phyloP scores from a whole-genome alignment of 1,140 invertebrate genomes.

The Cephus cinctus region DNA sequence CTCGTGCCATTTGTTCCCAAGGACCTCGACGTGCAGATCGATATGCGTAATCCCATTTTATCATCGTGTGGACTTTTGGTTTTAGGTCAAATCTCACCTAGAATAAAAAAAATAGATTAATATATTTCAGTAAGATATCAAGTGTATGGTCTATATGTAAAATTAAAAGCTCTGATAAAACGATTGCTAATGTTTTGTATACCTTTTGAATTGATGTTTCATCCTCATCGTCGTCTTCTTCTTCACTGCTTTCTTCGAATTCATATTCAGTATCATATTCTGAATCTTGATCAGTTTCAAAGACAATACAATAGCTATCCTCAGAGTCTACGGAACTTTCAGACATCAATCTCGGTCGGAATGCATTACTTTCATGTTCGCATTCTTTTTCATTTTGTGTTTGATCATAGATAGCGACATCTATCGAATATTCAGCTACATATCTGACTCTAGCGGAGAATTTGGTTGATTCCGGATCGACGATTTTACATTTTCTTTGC shows the following conservation, averaged over 20 bases:
- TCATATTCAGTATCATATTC: conserved; percentile 19
- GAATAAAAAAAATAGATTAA: conserved; percentile 32
- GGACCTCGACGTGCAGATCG: conserved; percentile 62
- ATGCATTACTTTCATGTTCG: conserved; percentile 7
- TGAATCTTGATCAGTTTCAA: conserved; percentile 29
- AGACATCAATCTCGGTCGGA: conserved; percentile 29
- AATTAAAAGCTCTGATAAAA: neutral
- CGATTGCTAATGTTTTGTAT: neutral
- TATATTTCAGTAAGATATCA: neutral
- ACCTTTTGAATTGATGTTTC: conserved; percentile 7
- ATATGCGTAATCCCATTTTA: conserved; percentile 65
- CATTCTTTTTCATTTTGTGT: conserved; percentile 6
- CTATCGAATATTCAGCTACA: conserved; percentile 13
- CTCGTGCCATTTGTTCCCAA: conserved; percentile 64
- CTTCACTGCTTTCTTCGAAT: conserved; percentile 8
- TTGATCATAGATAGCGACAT: neutral
- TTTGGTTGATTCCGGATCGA: conserved; percentile 4
- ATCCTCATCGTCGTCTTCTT: conserved; percentile 20
- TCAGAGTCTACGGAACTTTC: conserved; percentile 50
- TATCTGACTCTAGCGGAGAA: conserved; percentile 15
- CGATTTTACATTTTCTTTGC: neutral
- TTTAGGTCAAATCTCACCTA: conserved; percentile 63
- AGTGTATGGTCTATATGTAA: neutral
- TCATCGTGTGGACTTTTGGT: conserved; percentile 60
- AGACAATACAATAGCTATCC: conserved; percentile 47